Conservation (phyloP, 2,113 vertebrate genomes). For the Fukomys damarensis region DNA sequence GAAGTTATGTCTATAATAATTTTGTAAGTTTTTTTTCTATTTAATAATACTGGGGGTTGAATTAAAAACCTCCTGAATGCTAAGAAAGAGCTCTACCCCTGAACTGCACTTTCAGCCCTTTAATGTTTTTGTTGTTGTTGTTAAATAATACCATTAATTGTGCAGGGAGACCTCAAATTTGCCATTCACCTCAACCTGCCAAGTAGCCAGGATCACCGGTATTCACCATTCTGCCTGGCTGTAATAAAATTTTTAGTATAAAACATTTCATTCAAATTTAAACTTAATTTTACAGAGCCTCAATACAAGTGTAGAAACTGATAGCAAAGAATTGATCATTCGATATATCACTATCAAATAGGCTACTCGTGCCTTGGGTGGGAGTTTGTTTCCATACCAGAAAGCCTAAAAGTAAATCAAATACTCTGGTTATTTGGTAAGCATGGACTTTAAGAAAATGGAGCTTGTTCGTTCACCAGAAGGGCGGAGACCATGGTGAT, state of each 20-base stretch:
- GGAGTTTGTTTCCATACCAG: not conserved
- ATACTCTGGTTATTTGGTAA: not conserved
- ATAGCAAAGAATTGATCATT: not conserved
- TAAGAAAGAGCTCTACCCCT: not conserved
- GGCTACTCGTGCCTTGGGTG: not conserved
- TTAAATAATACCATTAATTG: not conserved
- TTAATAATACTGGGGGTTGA: not conserved
- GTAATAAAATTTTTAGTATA: not conserved
- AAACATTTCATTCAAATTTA: not conserved
- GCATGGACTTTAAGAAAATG: not conserved
- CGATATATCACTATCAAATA: not conserved
- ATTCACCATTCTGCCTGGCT: not conserved
- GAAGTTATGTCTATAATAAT: slow-evolving; percentile 8
- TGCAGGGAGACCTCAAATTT: not conserved
- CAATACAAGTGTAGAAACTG: not conserved
- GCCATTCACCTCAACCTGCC: not conserved
- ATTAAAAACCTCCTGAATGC: not conserved
- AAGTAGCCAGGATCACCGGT: too few relatives aligned
- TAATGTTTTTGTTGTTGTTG: accelerated
- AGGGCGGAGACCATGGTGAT: not conserved
- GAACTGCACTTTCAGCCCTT: not conserved
- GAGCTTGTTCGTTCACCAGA: not conserved
- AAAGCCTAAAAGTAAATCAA: not conserved
- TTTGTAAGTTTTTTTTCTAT: not conserved
- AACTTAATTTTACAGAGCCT: not conserved